Evolutionary conservation across 2,797 vertebrate genomes (phyloP), one percentile per base, ranked within the genome.

Genomic region (Malurus leucopterus): DNA sequence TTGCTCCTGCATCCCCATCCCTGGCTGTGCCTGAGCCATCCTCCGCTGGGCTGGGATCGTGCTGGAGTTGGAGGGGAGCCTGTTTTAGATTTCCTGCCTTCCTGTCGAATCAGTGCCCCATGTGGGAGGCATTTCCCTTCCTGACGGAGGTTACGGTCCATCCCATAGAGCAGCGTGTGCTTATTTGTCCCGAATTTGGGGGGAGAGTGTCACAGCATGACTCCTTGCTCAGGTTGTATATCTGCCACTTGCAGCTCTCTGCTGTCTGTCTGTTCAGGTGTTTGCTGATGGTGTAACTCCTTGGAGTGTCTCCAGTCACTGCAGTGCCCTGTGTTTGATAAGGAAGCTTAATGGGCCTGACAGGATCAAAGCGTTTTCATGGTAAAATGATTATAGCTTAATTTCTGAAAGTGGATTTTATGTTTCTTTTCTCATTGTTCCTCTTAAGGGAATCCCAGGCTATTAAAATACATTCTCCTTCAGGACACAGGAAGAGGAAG

Each of bases 51-150:
- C 93, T 91, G 64, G 0, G 8, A 89, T 95, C 13, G 3, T 0
- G 1, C 76, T 64, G 90, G 72, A 51, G 72, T 68, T 91, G 95
- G 95, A 95, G 91, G 34, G 82, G 89, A 92, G 88, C 76, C 90
- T 77, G 94, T 91, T 71, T 92, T 95, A 96, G 94, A 91, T 95
- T 96, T 96, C 96, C 92, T 93, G 87, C 86, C 55, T 90, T 97
- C 96, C 96, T 95, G 93, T 90, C 29, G 38, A 93, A 93, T 93
- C 95, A 77, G 44, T 84, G 89, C 93, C 88, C 80, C 1, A 5
- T 46, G 84, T 93, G 84, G 91, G 80, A 95, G 93, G 93, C 93
- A 36, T 91, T 89, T 95, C 89, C 89, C 95, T 96, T 94, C 93
- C 94, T 88, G 23, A 17, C 2, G 0, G 62, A 93, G 91, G 68